Conservation (phyloP, 1,140 invertebrate genomes). For the Camponotus floridanus region DNA sequence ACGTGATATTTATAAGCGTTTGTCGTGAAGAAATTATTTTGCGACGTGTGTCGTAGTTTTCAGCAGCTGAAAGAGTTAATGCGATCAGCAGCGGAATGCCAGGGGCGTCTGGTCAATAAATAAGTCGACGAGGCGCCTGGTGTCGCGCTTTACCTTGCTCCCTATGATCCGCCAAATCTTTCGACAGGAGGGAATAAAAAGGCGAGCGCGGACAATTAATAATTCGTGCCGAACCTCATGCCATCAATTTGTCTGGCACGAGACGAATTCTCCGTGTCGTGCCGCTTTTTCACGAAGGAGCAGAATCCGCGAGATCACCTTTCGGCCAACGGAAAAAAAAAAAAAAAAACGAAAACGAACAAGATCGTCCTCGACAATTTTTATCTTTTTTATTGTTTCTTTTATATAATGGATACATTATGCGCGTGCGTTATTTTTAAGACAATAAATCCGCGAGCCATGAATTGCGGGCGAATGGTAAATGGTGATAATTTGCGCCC, state of each 20-base stretch:
- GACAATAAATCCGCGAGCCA: background rate
- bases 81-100: constrained; percentile 2
- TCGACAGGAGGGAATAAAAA: constrained; percentile 70
- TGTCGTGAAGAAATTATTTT: background rate
- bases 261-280: constrained; percentile 66
- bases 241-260: constrained; percentile 82
- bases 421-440: background rate
- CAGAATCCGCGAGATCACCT: constrained; percentile 71
- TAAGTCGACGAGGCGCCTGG: constrained; percentile 77
- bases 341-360: background rate
- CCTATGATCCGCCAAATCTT: background rate
- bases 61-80: background rate
- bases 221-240: constrained; percentile 79
- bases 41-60: background rate
- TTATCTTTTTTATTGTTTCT: background rate
- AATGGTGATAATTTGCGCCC: background rate
- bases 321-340: constrained; percentile 22
- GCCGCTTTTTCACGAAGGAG: constrained; percentile 64
- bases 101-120: constrained; percentile 78
- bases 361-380: background rate
- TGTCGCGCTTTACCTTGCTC: constrained; percentile 34
- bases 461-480: background rate
- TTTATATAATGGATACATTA: background rate
- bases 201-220: constrained; percentile 81
- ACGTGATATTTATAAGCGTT: background rate